Base-by-base conservation (phyloP, 2,888 invertebrate species). In the Eugnorisma glareosa region DNA sequence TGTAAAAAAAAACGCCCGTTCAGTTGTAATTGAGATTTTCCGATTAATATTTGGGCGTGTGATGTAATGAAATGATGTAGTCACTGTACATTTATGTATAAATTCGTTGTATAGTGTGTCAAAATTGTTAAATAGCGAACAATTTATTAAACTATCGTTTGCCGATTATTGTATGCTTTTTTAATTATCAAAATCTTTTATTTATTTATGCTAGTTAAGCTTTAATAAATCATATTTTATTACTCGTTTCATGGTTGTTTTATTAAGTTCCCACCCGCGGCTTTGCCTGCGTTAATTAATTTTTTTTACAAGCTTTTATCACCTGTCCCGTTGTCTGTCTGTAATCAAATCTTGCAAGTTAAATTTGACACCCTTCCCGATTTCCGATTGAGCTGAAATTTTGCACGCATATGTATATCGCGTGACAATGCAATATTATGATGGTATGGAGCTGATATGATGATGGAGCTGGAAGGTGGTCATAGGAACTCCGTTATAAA, bases 151-250 rank as follows among this genome's bases (percentile, higher is more conserved):
- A 77, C 54, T 84, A 83, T 89, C 68, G 69, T 87, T 90, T 86
- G 89, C 89, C 66, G 74, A 78, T 83, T 87, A 83, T 68, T 75
- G 69, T 81, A 84, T 89, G 88, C 90, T 90, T 90, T 87, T 80
- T 79, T 85, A 83, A 85, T 79, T 87, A 80, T 87, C 80, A 75
- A 91, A 85, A 85, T 82, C 83, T 89, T 90, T 89, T 89, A 87
- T 93, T 94, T 93, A 93, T 94, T 93, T 93, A 94, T 94, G 94
- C 94, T 94, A 94, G 93, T 94, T 94, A 92, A 94, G 94, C 93
- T 94, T 94, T 94, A 94, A 93, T 94, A 94, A 93, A 94, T 89
- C 84, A 93, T 94, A 94, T 93, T 94, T 94, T 94, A 94, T 93
- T 93, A 94, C 92, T 90, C 91, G 94, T 94, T 94, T 89, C 70